Percentiles rank a stretch among this genome's conserved stretches.
These are phyloP conservation scores for Oxyura jamaicensis DNA, from an alignment of 2,113 vertebrate species.

Conservation along the genomic window DNA sequence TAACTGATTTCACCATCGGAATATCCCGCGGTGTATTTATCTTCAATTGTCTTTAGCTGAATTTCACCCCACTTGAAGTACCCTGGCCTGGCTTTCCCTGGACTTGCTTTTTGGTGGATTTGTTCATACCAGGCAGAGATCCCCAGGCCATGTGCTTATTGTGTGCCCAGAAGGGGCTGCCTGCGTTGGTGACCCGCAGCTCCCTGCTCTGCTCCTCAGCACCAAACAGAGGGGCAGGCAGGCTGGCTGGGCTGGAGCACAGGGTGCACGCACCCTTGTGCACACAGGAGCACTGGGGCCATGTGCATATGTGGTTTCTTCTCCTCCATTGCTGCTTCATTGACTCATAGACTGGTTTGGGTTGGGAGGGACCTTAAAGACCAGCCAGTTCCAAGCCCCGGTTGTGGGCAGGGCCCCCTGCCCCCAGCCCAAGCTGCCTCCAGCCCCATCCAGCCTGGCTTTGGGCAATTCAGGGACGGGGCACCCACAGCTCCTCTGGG, in stretches of 20 bases:
- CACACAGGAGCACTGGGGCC: background rate
- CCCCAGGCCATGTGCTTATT: background rate
- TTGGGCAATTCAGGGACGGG: background rate
- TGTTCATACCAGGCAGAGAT: background rate
- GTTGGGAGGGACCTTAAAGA: background rate
- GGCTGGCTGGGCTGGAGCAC: background rate
- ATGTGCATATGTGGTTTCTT: background rate
- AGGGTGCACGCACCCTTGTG: accelerated
- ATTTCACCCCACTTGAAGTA: background rate
- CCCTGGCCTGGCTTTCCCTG: background rate
- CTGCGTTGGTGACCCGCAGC: accelerated
- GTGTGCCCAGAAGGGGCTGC: background rate
- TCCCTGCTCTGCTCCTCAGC: no score
- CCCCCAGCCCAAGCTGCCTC: background rate
- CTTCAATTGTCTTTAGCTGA: background rate
- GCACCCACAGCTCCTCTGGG: background rate
- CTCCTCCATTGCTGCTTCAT: background rate
- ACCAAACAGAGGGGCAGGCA: background rate
- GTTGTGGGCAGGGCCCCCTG: background rate
- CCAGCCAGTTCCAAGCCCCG: background rate
- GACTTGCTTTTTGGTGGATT: background rate
- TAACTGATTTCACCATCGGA: background rate
- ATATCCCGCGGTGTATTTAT: background rate
- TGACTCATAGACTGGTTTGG: background rate
- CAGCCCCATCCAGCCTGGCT: background rate